Evolutionary conservation across 2,797 vertebrate species (phyloP), one percentile per base, ranked within the genome.

Genomic region (Tinamus major): DNA sequence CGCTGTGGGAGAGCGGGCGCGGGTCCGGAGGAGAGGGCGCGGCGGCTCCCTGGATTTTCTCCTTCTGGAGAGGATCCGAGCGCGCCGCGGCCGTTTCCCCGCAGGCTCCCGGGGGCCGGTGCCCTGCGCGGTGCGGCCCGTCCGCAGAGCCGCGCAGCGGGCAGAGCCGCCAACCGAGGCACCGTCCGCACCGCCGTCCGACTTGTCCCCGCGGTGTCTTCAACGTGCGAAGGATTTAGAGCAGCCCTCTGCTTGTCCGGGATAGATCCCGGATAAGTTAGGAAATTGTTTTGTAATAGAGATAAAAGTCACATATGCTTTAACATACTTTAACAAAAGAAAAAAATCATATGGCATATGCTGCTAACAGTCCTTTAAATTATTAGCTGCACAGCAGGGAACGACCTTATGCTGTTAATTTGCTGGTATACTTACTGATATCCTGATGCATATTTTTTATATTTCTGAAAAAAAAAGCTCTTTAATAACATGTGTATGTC

Each of bases 141-240:
- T 37, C 27, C 69, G 0, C 15, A 13, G 29, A 61, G n/a, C 51
- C 27, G 42, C 42, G 42, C 42, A 44, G 42, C 42, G 42, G 42
- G 42, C 42, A 44, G 42, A 44, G 42, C 8, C 42, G 8, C 42
- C 42, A 44, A 8, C 21, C 49, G 11, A 49, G 76, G 18, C 61
- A 5, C 3, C n/a, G 1, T 53, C 64, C 46, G 13, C 55, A 1
- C 49, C 29, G 2, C 9, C 0, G 58, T 76, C 18, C 12, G 58
- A 13, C 23, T 15, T 33, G 37, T 14, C 33, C 58, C 53, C 1
- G 6, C 23, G 18, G 1, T 76, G 86, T 76, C 51, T 90, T 39
- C 49, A n/a, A 71, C 72, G 88, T 85, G 9, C 7, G 13, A 58
- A 48, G 21, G 33, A 46, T 12, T 82, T 77, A 67, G 7, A 82